phyloP scores from a whole-genome alignment of 2,888 invertebrate species.

The Byasa hedistus region DNA sequence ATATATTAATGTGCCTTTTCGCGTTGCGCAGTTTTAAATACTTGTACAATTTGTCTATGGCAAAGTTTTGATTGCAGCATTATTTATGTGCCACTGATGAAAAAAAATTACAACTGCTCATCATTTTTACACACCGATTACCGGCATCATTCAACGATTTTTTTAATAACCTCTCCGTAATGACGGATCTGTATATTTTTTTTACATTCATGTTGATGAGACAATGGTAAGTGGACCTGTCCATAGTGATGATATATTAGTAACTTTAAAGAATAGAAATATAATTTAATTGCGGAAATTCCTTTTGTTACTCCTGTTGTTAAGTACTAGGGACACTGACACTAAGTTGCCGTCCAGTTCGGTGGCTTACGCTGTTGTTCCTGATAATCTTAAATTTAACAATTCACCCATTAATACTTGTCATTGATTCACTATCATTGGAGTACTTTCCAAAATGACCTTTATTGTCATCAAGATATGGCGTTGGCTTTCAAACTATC shows the following conservation, averaged over 20 bases:
- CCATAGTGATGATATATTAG: no score
- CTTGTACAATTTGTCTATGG: slow-evolving; percentile 25
- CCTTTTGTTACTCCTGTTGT: no score
- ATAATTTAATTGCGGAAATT: no score
- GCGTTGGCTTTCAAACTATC: slow-evolving; percentile 1
- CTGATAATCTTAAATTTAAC: neutral
- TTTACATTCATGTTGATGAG: neutral
- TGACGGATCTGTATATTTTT: neutral
- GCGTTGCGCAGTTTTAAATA: slow-evolving; percentile 17
- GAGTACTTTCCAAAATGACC: slow-evolving; percentile 24
- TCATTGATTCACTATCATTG: slow-evolving; percentile 6
- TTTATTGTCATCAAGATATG: slow-evolving; percentile 21
- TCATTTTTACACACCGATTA: slow-evolving; percentile 2
- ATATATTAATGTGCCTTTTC: slow-evolving; percentile 15
- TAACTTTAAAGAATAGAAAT: no score
- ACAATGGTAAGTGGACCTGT: neutral
- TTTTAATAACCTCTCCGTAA: neutral
- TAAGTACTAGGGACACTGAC: no score
- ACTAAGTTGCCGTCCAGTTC: no score
- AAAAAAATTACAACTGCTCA: slow-evolving; percentile 1
- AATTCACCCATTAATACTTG: slow-evolving; percentile 11
- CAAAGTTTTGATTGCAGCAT: slow-evolving; percentile 20
- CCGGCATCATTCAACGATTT: neutral
- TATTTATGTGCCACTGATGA: slow-evolving; percentile 7
- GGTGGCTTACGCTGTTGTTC: no score